A percentile compares a stretch with the other conserved stretches of the same genome.
phyloP scores from a whole-genome alignment of 2,797 vertebrate species.

The Siniperca scherzeri region DNA sequence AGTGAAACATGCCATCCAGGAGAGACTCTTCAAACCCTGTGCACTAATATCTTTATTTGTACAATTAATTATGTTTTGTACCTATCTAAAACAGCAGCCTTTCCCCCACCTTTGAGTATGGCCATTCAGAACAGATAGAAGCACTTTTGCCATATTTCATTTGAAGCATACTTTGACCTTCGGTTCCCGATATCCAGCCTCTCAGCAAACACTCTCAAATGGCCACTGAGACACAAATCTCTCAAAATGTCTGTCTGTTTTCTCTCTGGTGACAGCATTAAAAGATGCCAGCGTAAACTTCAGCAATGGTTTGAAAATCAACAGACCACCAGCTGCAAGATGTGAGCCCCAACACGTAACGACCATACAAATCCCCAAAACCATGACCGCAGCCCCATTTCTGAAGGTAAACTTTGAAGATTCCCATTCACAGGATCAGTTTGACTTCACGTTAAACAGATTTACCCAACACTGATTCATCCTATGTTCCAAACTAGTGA shows the following conservation, averaged over 20 bases:
- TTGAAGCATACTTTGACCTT: not conserved
- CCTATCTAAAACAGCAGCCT: no score
- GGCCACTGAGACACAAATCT: not conserved
- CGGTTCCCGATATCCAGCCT: not conserved
- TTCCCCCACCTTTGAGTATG: no score
- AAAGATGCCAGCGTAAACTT: not conserved
- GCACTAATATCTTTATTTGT: no score
- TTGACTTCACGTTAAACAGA: not conserved
- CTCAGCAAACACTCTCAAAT: not conserved
- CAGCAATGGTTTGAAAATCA: not conserved
- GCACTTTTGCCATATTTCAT: not conserved
- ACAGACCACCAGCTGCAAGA: not conserved
- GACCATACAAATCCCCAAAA: conserved; percentile 50
- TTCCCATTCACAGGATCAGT: no score
- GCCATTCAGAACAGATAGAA: not conserved
- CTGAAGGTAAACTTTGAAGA: conserved; percentile 63
- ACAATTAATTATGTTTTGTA: no score
- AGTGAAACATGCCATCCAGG: no score
- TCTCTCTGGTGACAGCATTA: conserved; percentile 3
- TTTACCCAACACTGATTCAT: not conserved
- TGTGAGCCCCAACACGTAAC: conserved; percentile 9
- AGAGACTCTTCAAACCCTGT: no score
- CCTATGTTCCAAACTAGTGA: not conserved
- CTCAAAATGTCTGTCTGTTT: not conserved
- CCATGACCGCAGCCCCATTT: conserved; percentile 60